Conservation (phyloP, 2,113 vertebrate genomes). For the Mobula hypostoma region DNA sequence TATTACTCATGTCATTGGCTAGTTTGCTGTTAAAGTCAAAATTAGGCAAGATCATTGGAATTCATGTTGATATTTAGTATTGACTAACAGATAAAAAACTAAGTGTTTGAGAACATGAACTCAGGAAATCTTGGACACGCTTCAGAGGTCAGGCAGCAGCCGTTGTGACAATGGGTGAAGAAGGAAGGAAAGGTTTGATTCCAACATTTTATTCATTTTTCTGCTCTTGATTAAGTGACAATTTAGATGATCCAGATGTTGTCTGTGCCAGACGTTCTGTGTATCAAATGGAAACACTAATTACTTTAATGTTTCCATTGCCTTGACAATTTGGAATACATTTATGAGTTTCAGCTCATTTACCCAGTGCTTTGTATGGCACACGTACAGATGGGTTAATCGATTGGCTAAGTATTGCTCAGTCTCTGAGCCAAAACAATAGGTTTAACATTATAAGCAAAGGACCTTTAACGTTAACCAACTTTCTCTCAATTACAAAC, state of each 20-base stretch:
- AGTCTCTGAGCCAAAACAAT: neutral
- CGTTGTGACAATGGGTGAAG: neutral
- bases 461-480: neutral
- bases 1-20: neutral
- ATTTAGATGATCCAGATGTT: neutral
- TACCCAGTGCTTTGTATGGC: neutral
- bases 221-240: neutral
- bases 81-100: neutral
- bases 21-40: neutral
- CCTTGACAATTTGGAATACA: neutral
- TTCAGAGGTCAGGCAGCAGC: neutral
- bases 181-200: neutral
- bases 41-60: neutral
- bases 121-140: neutral
- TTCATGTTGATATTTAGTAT: neutral
- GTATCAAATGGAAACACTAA: neutral
- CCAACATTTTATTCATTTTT: neutral
- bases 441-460: neutral
- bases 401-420: neutral
- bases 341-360: neutral
- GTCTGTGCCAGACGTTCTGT: neutral
- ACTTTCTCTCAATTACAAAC: no score
- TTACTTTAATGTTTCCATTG: no score
- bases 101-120: neutral
- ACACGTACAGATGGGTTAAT: neutral